Evolutionary conservation across 2,888 invertebrate species (phyloP).

Genomic region (Melitaea athalia): DNA sequence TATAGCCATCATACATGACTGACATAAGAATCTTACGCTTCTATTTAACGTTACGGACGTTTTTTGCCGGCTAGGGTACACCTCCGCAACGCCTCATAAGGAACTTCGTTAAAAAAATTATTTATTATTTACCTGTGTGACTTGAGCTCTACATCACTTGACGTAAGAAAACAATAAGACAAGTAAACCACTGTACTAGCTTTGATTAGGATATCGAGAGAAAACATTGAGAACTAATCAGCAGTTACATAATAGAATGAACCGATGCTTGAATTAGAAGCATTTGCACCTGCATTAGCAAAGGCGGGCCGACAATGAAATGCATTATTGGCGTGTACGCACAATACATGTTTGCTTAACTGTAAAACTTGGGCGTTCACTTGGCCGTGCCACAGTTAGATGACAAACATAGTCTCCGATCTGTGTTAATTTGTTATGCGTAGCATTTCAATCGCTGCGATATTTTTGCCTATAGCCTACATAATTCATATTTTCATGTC

Average conservation of each 20-base stretch:
- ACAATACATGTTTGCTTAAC: slow-evolving; percentile 77
- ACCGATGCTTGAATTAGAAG: slow-evolving; percentile 48
- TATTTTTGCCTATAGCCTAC: slow-evolving; percentile 44
- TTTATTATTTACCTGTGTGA: not conserved
- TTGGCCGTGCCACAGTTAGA: slow-evolving; percentile 74
- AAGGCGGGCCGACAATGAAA: slow-evolving; percentile 69
- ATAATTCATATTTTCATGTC: no score
- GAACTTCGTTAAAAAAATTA: not conserved
- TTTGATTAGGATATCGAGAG: slow-evolving; percentile 14
- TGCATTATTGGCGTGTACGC: slow-evolving; percentile 73
- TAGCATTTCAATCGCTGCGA: slow-evolving; percentile 59
- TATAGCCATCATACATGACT: no score
- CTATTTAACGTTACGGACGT: no score
- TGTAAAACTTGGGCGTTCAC: slow-evolving; percentile 71
- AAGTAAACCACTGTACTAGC: not conserved
- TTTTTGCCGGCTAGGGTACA: no score
- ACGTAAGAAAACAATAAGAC: not conserved
- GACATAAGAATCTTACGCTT: no score
- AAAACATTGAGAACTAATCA: slow-evolving; percentile 40
- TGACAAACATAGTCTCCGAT: slow-evolving; percentile 70
- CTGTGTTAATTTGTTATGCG: slow-evolving; percentile 77
- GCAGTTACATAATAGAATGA: slow-evolving; percentile 34
- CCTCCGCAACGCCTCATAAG: no score
- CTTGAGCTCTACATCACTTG: not conserved
- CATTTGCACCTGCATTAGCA: slow-evolving; percentile 65